These are phyloP conservation scores for Dryadula phaetusa DNA, from an alignment of 2,888 invertebrate genomes.

Conservation along the genomic window DNA sequence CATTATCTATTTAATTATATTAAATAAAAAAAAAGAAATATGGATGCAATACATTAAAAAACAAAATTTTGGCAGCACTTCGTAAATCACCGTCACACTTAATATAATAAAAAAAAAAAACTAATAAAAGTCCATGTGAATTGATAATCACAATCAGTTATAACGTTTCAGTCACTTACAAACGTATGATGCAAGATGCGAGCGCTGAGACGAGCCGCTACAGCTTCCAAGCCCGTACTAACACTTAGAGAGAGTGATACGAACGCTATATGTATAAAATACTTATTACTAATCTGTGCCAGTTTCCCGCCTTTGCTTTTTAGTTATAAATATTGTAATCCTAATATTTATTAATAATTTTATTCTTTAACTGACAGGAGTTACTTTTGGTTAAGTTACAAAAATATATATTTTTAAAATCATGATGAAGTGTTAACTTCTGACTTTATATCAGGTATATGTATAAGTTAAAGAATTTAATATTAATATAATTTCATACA, in stretches of 20 bases:
- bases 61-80: background rate
- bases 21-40: too few relatives aligned
- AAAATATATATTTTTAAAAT: too few relatives aligned
- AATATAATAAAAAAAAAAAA: background rate
- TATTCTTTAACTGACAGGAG: too few relatives aligned
- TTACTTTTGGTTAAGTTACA: too few relatives aligned
- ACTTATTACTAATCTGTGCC: background rate
- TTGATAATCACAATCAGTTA: background rate
- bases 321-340: background rate
- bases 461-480: too few relatives aligned
- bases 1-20: too few relatives aligned
- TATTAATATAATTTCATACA: too few relatives aligned
- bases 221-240: constrained; percentile 27
- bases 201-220: constrained; percentile 17
- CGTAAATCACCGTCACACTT: background rate
- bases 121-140: constrained; percentile 1
- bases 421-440: too few relatives aligned
- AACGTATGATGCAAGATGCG: constrained; percentile 26
- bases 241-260: background rate
- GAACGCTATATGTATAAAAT: constrained; percentile 20
- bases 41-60: background rate
- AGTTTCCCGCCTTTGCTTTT: background rate
- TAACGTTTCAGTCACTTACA: constrained; percentile 23
- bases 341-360: too few relatives aligned
- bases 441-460: too few relatives aligned